Percentiles rank a stretch among this genome's conserved stretches.
These are phyloP conservation scores for Syrista parreyssii DNA, from an alignment of 2,888 invertebrate species.

Conservation along the genomic window DNA sequence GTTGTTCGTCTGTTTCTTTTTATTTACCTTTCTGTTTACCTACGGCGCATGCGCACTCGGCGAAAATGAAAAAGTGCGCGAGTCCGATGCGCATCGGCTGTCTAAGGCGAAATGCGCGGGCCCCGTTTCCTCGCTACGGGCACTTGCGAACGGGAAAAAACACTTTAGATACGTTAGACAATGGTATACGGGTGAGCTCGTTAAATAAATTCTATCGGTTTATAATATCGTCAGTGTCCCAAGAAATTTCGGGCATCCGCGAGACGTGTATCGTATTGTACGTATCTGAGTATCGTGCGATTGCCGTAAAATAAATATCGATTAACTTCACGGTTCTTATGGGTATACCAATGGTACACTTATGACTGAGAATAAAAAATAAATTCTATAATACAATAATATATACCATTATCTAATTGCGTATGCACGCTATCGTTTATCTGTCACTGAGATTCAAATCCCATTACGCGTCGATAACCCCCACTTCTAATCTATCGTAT, in stretches of 20 bases:
- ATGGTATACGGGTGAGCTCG: not conserved
- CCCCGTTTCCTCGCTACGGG: not conserved
- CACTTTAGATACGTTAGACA: not conserved
- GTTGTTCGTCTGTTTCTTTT: not conserved
- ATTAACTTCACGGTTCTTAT: not conserved
- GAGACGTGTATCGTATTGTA: not conserved
- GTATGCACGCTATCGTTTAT: conserved; percentile 57
- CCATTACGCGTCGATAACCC: no score
- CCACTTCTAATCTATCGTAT: no score
- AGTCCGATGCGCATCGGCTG: not conserved
- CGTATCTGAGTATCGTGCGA: not conserved
- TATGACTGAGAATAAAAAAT: not conserved
- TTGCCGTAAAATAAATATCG: not conserved
- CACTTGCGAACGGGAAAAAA: not conserved
- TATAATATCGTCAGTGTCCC: not conserved
- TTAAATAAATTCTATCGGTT: not conserved
- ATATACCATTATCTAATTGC: not conserved
- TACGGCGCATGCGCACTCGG: not conserved
- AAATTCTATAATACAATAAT: not conserved
- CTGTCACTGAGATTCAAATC: conserved; percentile 54
- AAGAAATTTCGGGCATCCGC: not conserved
- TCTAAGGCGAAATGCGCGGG: not conserved
- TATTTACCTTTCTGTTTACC: not conserved
- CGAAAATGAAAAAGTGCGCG: not conserved
- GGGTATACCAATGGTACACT: not conserved